Evolutionary conservation across 2,888 invertebrate species (phyloP).

Genomic region (Tholera decimalis): DNA sequence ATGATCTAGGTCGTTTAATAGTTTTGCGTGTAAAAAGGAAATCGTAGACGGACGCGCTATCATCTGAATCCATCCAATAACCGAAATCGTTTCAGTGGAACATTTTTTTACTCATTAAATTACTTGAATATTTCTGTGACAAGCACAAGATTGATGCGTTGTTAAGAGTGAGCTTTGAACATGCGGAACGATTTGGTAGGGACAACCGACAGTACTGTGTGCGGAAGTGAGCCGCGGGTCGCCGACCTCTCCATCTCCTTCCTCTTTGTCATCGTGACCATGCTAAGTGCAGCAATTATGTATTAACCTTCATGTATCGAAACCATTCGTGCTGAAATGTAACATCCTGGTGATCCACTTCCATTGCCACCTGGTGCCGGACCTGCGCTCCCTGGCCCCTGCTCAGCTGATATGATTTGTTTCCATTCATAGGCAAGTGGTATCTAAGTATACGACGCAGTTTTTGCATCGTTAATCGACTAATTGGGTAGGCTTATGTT

Average conservation of each 20-base stretch:
- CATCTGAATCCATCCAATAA: conserved; percentile 36
- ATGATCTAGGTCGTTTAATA: conserved; percentile 46
- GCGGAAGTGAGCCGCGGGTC: conserved; percentile 71
- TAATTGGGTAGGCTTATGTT: background rate
- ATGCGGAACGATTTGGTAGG: conserved; percentile 69
- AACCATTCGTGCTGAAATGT: background rate
- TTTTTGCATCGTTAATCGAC: too few species aligned
- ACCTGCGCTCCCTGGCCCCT: background rate
- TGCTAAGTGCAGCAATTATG: conserved; percentile 3
- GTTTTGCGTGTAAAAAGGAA: conserved; percentile 59
- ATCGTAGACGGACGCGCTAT: conserved; percentile 41
- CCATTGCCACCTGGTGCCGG: background rate
- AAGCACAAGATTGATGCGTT: conserved; percentile 28
- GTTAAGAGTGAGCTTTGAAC: conserved; percentile 60
- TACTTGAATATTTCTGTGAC: conserved; percentile 22
- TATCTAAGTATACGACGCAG: too few species aligned
- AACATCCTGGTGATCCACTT: background rate
- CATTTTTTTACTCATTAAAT: conserved; percentile 42
- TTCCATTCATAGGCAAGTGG: background rate
- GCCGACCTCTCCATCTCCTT: conserved; percentile 75
- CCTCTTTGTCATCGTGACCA: conserved; percentile 58
- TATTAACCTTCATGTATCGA: background rate
- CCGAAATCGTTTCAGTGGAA: conserved; percentile 29
- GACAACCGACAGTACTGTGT: conserved; percentile 63
- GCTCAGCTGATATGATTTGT: background rate